Conservation (phyloP, 1,140 invertebrate genomes). For the Ceratosolen fusciceps region DNA sequence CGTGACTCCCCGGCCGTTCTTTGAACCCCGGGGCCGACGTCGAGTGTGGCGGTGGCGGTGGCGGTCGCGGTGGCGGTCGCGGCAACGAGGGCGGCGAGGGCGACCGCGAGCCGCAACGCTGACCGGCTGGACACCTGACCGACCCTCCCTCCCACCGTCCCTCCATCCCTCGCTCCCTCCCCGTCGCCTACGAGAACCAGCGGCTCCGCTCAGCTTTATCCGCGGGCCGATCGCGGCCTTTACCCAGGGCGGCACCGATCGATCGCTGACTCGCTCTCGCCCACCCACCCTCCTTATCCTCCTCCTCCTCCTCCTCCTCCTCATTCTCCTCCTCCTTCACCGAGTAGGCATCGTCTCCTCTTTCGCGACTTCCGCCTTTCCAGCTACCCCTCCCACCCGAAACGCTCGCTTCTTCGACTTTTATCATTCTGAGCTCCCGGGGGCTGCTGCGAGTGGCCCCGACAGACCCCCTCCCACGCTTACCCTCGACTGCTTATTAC, state of each 20-base stretch:
- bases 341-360: too few relatives aligned
- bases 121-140: background rate
- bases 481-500: too few relatives aligned
- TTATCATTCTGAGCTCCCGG: too few relatives aligned
- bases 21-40: conserved; percentile 26
- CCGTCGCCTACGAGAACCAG: background rate
- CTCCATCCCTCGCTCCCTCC: background rate
- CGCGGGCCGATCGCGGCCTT: background rate
- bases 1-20: conserved; percentile 31
- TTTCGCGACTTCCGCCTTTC: too few relatives aligned
- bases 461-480: too few relatives aligned
- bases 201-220: background rate
- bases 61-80: background rate
- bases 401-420: too few relatives aligned
- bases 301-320: too few relatives aligned
- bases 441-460: too few relatives aligned
- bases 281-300: too few relatives aligned
- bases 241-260: background rate
- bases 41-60: too few relatives aligned
- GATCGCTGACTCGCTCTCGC: background rate
- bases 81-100: background rate
- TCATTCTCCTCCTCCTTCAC: too few relatives aligned
- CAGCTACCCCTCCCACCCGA: too few relatives aligned
- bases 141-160: background rate
- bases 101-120: background rate